Evolutionary conservation across 2,113 vertebrate genomes (phyloP), one percentile per base, ranked within the genome.

Genomic region (Acrocephalus kingi): DNA sequence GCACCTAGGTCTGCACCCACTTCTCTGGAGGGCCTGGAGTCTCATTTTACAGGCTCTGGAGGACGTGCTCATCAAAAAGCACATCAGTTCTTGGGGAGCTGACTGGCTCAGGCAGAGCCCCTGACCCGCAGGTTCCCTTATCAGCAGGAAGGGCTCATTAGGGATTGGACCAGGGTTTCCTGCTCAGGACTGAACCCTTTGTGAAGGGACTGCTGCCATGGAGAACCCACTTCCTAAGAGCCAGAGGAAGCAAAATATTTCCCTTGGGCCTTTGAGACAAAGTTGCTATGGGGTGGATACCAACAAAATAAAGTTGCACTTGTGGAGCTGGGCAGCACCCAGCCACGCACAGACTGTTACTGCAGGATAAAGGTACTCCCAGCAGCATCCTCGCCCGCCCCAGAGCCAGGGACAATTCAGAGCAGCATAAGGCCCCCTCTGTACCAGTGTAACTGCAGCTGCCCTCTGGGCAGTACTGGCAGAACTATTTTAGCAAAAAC

Each of bases 221-320:
- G 96, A 95, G 89, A 98, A 90, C 78, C 71, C 24, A 66, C 80
- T 98, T 98, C 97, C 98, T 96, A 96, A 94, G 84, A 79, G 85
- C 80, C 48, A 84, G 84, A 97, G 96, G 90, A 98, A 97, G 94
- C 68, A 95, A 93, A 97, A 96, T 95, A 96, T 97, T 98, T 97
- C 95, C 93, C 86, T 41, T 84, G 87, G 90, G 95, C 82, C 92
- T 67, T 72, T 6, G 22, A 94, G 92, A 68, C 9, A 11, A 41
- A 91, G 85, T 81, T 78, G 79, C 83, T 84, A 71, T 10, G 72
- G 61, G 55, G 30, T n/a, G 28, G 55, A 19, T 85, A 63, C 90
- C 94, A 86, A 88, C 76, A 78, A 80, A 80, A 69, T 35, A 15
- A 58, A 61, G 82, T 20, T 28, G 39, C 9, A 7, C 33, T 85